Evolutionary conservation across 2,888 invertebrate genomes (phyloP).

Genomic region (Dicycla oo): DNA sequence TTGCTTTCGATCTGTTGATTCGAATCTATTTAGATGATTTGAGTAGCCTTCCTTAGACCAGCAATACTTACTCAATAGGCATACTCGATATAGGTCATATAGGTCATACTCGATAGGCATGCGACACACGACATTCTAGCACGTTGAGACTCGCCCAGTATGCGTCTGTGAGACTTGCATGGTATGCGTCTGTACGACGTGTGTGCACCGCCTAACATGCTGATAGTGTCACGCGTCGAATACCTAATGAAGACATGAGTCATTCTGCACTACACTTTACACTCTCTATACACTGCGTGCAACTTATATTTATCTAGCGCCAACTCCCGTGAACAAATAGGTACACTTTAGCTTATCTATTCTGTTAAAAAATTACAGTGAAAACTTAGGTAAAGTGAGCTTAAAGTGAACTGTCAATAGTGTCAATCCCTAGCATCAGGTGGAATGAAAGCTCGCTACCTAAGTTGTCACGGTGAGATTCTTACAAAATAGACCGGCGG

Average conservation of each 20-base stretch:
- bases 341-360: too few relatives aligned
- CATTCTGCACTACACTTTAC: neutral
- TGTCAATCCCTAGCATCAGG: too few relatives aligned
- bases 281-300: too few relatives aligned
- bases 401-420: too few relatives aligned
- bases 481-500: too few relatives aligned
- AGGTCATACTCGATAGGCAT: constrained; percentile 57
- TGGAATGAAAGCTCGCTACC: too few relatives aligned
- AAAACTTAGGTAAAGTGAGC: too few relatives aligned
- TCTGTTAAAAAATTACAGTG: too few relatives aligned
- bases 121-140: constrained; percentile 51
- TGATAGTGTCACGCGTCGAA: constrained; percentile 35
- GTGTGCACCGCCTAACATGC: constrained; percentile 31
- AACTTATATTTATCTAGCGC: too few relatives aligned
- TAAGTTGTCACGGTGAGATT: too few relatives aligned
- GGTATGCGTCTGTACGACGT: constrained; percentile 32
- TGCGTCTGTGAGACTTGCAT: constrained; percentile 28
- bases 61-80: neutral
- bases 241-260: constrained; percentile 28
- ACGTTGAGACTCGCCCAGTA: constrained; percentile 33
- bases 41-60: neutral
- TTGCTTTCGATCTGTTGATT: neutral
- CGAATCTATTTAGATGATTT: neutral
- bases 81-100: constrained; percentile 30
- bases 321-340: too few relatives aligned